Evolutionary conservation across 2,888 invertebrate genomes (phyloP), one percentile per base, ranked within the genome.

Genomic region (Lepidocyrtoides sp.): DNA sequence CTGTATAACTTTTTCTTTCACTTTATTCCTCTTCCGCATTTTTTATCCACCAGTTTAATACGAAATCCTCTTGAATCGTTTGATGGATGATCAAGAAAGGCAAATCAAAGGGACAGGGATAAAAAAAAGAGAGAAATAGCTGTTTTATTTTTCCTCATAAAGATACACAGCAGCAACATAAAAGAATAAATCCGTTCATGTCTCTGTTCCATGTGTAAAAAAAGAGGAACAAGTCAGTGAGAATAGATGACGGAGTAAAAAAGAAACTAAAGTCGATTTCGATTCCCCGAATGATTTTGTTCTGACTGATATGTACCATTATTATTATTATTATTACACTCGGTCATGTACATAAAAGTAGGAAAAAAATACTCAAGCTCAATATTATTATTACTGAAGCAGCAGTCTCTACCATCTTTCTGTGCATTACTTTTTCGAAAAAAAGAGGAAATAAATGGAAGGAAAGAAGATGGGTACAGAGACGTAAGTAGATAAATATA

Each of bases 1-100:
- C 72, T n/a, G n/a, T 41, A 20, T 72, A 17, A 3, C 75, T 48
- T 2, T 26, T 17, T 57, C 14, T 4, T 14, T 2, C 12, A 0
- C 14, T 29, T 26, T 63, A n/a, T 14, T 26, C 26, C 51, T 83
- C 75, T 75, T 83, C 17, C 26, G 10, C 26, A 0, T 63, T 63
- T 26, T 63, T n/a, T n/a, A n/a, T n/a, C n/a, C n/a, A n/a, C 63
- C 63, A 26, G 26, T 63, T 63, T 63, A 63, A 63, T 83, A 89
- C 63, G 83, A 89, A 63, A 84, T n/a, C n/a, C n/a, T 84, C 83
- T 63, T 77, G 77, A 63, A 89, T 72, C 75, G 60, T 89, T 89
- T 89, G 83, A 72, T 83, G 89, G 89, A 79, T 83, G 83, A 75
- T 77, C 60, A 83, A 63, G 63, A 83, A 89, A 63, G 82, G 83